A percentile compares a stretch with the other conserved stretches of the same genome.
phyloP scores from a whole-genome alignment of 2,888 invertebrate genomes.

The Phaonia tiefii region DNA sequence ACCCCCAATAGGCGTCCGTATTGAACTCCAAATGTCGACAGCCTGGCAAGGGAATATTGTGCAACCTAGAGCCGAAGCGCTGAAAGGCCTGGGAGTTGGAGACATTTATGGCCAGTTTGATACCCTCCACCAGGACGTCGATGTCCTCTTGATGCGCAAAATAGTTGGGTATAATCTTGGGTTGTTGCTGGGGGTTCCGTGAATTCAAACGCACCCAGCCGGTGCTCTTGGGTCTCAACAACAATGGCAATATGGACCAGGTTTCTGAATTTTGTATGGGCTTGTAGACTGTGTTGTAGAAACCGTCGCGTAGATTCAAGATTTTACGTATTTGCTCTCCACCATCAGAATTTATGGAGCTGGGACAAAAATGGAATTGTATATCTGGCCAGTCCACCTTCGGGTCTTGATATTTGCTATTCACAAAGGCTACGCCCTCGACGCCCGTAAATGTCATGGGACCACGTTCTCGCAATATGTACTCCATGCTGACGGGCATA shows the following conservation, averaged over 20 bases:
- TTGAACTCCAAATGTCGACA: conserved; percentile 87
- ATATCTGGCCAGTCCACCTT: conserved; percentile 91
- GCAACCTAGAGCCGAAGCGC: conserved; percentile 89
- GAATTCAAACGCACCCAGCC: conserved; percentile 93
- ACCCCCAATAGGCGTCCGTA: conserved; percentile 93
- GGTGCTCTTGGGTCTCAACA: conserved; percentile 91
- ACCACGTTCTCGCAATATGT: conserved; percentile 89
- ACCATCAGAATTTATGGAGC: conserved; percentile 91
- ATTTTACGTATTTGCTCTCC: conserved; percentile 90
- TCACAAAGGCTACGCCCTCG: conserved; percentile 93
- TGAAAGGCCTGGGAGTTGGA: conserved; percentile 91
- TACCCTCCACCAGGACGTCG: conserved; percentile 89
- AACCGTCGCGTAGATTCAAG: conserved; percentile 87
- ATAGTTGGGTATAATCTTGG: conserved; percentile 95
- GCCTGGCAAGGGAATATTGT: conserved; percentile 90
- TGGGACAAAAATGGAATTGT: conserved; percentile 93
- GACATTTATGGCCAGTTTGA: conserved; percentile 90
- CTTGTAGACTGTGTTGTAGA: conserved; percentile 92
- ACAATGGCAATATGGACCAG: conserved; percentile 90
- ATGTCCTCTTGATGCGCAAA: conserved; percentile 92
- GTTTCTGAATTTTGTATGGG: conserved; percentile 89
- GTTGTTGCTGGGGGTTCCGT: conserved; percentile 90
- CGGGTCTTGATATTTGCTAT: conserved; percentile 91
- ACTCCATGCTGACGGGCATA: conserved; percentile 89
- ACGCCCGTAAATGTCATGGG: conserved; percentile 92